Conservation (phyloP, 2,888 invertebrate species). For the Orthosia gracilis region DNA sequence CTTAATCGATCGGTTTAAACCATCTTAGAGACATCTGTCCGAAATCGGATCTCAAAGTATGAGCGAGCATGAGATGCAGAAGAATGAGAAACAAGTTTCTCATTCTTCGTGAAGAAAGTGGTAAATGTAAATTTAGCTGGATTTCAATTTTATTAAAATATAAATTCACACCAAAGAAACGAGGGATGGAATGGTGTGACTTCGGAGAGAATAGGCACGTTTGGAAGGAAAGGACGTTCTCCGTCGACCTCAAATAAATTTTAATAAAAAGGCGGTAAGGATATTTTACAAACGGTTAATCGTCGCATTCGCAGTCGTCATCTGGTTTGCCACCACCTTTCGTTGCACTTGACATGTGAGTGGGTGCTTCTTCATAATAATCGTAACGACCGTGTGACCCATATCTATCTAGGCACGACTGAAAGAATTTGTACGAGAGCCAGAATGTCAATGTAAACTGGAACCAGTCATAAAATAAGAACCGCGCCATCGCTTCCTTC, state of each 20-base stretch:
- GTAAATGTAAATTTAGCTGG: too few species aligned
- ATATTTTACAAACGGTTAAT: constrained; percentile 13
- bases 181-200: too few species aligned
- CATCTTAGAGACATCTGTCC: not conserved
- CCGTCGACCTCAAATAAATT: too few species aligned
- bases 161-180: too few species aligned
- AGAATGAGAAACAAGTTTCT: not conserved
- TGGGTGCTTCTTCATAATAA: not conserved
- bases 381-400: not conserved
- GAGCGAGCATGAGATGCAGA: not conserved
- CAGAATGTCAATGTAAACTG: constrained; percentile 11
- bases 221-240: too few species aligned
- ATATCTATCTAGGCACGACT: constrained; percentile 2
- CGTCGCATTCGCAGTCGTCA: not conserved
- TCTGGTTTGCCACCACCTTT: not conserved
- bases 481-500: not conserved
- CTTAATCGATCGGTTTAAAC: not conserved
- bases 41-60: not conserved
- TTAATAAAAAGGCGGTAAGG: too few species aligned
- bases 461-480: not conserved
- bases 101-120: too few species aligned
- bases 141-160: too few species aligned
- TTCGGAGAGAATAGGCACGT: too few species aligned
- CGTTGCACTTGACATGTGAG: not conserved
- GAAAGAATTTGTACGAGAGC: constrained; percentile 39